Conservation (phyloP, 1,140 invertebrate species). For the Orussus abietinus region DNA sequence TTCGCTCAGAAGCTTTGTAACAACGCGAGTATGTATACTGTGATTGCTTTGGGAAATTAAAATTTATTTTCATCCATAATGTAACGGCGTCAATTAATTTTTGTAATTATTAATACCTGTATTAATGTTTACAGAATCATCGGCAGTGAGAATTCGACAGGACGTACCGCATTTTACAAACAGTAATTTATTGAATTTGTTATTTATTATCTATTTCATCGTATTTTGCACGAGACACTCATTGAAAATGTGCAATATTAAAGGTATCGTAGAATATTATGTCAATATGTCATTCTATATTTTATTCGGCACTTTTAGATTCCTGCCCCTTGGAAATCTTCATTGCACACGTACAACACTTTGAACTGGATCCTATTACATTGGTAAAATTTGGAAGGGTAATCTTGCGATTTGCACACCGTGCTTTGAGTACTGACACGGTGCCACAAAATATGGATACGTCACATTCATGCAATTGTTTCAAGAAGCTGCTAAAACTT, state of each 20-base stretch:
- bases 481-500: conserved; percentile 33
- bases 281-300: not conserved
- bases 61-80: not conserved
- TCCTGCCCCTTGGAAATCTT: conserved; percentile 42
- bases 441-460: conserved; percentile 27
- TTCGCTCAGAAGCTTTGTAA: conserved; percentile 29
- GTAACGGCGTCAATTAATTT: too few species aligned
- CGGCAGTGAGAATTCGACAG: conserved; percentile 32
- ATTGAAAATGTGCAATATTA: conserved; percentile 7
- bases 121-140: conserved; percentile 24
- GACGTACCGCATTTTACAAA: conserved; percentile 32
- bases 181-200: conserved; percentile 24
- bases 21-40: conserved; percentile 18
- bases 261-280: conserved; percentile 6
- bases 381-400: conserved; percentile 32
- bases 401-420: conserved; percentile 33
- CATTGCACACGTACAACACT: conserved; percentile 37
- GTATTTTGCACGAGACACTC: too few species aligned
- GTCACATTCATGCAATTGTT: conserved; percentile 33
- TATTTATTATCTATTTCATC: too few species aligned
- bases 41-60: not conserved
- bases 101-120: not conserved
- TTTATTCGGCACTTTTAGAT: conserved; percentile 27
- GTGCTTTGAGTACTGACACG: conserved; percentile 24
- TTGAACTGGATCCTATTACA: conserved; percentile 33